phyloP scores from a whole-genome alignment of 2,888 invertebrate genomes.

The Sphinx pinastri region DNA sequence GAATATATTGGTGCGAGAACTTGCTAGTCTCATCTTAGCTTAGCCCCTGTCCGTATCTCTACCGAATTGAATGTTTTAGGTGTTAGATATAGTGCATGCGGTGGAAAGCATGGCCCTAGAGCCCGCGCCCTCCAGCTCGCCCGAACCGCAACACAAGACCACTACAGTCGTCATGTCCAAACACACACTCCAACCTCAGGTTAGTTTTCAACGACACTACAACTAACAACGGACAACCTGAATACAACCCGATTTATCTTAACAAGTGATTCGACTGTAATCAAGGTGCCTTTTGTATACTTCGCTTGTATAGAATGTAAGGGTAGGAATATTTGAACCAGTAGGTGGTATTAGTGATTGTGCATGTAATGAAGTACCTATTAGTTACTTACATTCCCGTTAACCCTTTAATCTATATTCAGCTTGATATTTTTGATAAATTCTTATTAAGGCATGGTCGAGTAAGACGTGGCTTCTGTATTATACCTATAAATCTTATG shows the following conservation, averaged over 20 bases:
- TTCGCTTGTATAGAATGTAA: slow-evolving; percentile 7
- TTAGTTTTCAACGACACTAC: slow-evolving; percentile 45
- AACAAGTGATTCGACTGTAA: not conserved
- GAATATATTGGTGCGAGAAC: too few relatives aligned
- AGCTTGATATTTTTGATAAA: slow-evolving; percentile 51
- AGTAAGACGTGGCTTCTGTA: slow-evolving; percentile 52
- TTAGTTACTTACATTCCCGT: slow-evolving; percentile 14
- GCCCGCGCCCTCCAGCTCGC: slow-evolving; percentile 89
- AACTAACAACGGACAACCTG: not conserved
- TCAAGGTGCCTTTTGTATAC: not conserved
- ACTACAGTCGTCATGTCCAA: slow-evolving; percentile 97
- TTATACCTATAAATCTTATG: slow-evolving; percentile 43
- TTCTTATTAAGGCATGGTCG: slow-evolving; percentile 53
- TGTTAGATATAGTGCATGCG: slow-evolving; percentile 94
- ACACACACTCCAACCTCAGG: slow-evolving; percentile 92
- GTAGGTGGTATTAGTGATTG: slow-evolving; percentile 20
- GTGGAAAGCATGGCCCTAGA: slow-evolving; percentile 91
- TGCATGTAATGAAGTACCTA: slow-evolving; percentile 34
- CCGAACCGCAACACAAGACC: slow-evolving; percentile 89
- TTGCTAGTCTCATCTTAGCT: too few relatives aligned
- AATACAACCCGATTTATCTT: not conserved
- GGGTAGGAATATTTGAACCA: not conserved
- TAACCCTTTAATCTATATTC: slow-evolving; percentile 33
- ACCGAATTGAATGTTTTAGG: slow-evolving; percentile 72
- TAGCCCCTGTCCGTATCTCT: too few relatives aligned